phyloP scores from a whole-genome alignment of 2,888 invertebrate species.

The Neoascia interrupta region DNA sequence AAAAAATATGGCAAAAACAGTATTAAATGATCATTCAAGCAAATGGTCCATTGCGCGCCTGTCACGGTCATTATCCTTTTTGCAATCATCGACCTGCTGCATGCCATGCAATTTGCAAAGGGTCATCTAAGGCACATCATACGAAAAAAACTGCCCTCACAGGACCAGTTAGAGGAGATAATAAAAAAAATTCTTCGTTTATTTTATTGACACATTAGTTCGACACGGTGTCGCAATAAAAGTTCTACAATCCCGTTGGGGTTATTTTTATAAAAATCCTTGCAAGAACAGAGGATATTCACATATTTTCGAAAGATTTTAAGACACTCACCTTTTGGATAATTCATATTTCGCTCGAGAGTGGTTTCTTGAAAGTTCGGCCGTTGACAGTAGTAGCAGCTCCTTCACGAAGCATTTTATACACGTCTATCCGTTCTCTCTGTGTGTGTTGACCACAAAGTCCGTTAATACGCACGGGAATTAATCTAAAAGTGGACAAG shows the following conservation, averaged over 20 bases:
- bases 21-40: conserved; percentile 63
- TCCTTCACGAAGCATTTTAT: conserved; percentile 56
- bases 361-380: conserved; percentile 55
- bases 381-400: conserved; percentile 39
- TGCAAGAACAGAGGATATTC: background rate
- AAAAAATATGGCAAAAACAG: conserved; percentile 28
- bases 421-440: conserved; percentile 5
- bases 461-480: conserved; percentile 25
- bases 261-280: background rate
- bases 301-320: background rate
- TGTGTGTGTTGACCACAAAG: conserved; percentile 26
- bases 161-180: conserved; percentile 54
- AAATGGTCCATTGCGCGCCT: conserved; percentile 64
- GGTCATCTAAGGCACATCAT: conserved; percentile 22
- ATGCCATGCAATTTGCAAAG: conserved; percentile 56
- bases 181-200: background rate
- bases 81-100: conserved; percentile 67
- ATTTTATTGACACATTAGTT: conserved; percentile 55
- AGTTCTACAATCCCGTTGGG: conserved; percentile 25
- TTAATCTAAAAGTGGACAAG: conserved; percentile 53
- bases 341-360: conserved; percentile 76
- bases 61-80: conserved; percentile 69
- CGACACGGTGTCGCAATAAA: conserved; percentile 57
- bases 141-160: conserved; percentile 36
- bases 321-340: conserved; percentile 77